phyloP scores from a whole-genome alignment of 30 jellyfish, hydroid and myxozoan genomes.

The Hydractinia symbiolongicarpus region DNA sequence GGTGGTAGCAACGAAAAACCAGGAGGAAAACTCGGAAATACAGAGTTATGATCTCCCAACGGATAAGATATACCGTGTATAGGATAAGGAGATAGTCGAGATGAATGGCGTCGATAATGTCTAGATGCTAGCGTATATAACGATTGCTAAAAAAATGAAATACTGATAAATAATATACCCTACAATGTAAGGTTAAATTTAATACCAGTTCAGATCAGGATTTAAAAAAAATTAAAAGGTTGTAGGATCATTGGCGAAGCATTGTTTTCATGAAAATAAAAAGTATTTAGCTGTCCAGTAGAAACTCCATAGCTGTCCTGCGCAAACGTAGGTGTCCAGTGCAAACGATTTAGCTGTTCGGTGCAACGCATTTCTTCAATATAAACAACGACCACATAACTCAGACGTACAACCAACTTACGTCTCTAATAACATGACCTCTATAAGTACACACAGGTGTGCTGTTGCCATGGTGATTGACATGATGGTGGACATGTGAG shows the following conservation, averaged over 20 bases:
- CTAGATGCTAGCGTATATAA: conserved; percentile 23
- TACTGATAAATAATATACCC: not conserved
- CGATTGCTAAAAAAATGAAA: not conserved
- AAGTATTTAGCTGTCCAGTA: no score
- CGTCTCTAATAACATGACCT: conserved; percentile 15
- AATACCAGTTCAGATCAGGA: no score
- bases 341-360: no score
- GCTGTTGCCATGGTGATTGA: conserved; percentile 39
- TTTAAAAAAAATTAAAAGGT: no score
- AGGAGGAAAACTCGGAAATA: conserved; percentile 7
- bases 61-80: conserved; percentile 11
- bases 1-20: not conserved
- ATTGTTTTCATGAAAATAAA: no score
- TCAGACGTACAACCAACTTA: not conserved
- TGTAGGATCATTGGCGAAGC: no score
- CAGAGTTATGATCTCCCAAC: conserved; percentile 14
- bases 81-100: conserved; percentile 18
- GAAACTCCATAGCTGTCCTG: no score
- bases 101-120: conserved; percentile 19
- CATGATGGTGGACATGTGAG: conserved; percentile 80
- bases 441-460: conserved; percentile 6
- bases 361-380: no score
- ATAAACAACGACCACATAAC: no score
- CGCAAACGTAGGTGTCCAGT: no score
- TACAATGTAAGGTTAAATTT: no score